These are phyloP conservation scores for Alces alces DNA, from an alignment of 2,113 vertebrate genomes.

Conservation along the genomic window DNA sequence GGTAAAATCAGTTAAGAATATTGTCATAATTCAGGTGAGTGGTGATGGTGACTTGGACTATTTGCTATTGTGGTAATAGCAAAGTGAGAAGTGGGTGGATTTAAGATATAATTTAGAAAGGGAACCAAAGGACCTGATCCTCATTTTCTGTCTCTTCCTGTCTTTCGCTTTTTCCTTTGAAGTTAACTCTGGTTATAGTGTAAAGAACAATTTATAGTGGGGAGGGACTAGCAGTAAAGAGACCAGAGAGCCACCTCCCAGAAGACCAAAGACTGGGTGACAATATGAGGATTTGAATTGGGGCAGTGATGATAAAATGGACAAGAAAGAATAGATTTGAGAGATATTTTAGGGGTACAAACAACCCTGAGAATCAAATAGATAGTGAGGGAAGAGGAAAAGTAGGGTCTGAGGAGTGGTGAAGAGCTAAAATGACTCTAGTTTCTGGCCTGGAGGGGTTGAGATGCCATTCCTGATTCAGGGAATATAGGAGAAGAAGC, in stretches of 20 bases:
- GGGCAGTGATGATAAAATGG: background rate
- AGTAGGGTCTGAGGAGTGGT: background rate
- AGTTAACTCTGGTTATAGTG: background rate
- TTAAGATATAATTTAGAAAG: background rate
- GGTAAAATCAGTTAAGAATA: background rate
- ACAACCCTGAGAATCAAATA: background rate
- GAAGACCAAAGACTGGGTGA: background rate
- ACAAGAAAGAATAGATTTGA: background rate
- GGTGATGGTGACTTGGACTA: background rate
- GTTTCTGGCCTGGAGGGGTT: background rate
- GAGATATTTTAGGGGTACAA: background rate
- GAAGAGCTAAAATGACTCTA: background rate
- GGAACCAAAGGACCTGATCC: background rate
- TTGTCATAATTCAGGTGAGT: background rate
- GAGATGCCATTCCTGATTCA: background rate
- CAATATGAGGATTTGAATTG: background rate
- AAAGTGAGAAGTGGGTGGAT: background rate
- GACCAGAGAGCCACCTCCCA: background rate
- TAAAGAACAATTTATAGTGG: background rate
- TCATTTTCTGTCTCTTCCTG: background rate
- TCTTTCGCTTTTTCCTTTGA: conserved; percentile 7
- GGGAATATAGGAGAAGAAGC: background rate
- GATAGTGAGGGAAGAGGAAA: background rate
- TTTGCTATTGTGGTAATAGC: background rate
- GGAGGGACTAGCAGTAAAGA: background rate